Conservation (phyloP, 1,140 invertebrate species). For the Drosophila leontia region DNA sequence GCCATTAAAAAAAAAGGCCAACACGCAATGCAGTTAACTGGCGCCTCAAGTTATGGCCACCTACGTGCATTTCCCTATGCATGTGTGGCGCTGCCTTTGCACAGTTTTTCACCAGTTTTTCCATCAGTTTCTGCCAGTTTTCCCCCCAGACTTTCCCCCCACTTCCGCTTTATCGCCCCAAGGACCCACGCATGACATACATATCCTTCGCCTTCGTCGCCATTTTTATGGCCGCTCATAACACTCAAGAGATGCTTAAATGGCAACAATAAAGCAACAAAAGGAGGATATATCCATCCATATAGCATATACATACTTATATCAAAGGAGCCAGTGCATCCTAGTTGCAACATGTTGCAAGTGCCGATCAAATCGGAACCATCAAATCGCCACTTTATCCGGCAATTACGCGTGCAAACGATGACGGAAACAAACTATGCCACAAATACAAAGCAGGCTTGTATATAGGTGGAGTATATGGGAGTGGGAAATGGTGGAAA, state of each 20-base stretch:
- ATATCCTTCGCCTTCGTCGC: neutral
- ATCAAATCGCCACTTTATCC: conserved; percentile 78
- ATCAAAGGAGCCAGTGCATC: conserved; percentile 4
- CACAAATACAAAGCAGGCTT: neutral
- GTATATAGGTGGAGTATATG: neutral
- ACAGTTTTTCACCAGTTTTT: neutral
- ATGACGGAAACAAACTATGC: conserved; percentile 46
- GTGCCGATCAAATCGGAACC: conserved; percentile 31
- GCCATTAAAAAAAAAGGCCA: conserved; percentile 41
- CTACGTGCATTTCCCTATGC: conserved; percentile 6
- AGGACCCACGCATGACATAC: conserved; percentile 37
- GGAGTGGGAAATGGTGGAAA: neutral
- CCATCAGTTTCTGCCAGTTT: neutral
- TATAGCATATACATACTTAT: neutral
- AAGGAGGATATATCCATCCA: conserved; percentile 1
- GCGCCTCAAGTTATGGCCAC: conserved; percentile 53
- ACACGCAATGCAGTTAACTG: conserved; percentile 60
- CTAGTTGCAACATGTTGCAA: conserved; percentile 66
- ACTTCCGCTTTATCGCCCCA: conserved; percentile 31
- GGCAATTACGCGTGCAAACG: conserved; percentile 68
- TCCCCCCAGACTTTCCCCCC: neutral
- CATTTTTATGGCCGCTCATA: conserved; percentile 41
- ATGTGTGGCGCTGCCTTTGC: conserved; percentile 4
- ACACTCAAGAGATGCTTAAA: conserved; percentile 53
- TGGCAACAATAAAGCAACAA: conserved; percentile 41